phyloP scores from a whole-genome alignment of 1,140 invertebrate genomes.

The Sesamia nonagrioides region DNA sequence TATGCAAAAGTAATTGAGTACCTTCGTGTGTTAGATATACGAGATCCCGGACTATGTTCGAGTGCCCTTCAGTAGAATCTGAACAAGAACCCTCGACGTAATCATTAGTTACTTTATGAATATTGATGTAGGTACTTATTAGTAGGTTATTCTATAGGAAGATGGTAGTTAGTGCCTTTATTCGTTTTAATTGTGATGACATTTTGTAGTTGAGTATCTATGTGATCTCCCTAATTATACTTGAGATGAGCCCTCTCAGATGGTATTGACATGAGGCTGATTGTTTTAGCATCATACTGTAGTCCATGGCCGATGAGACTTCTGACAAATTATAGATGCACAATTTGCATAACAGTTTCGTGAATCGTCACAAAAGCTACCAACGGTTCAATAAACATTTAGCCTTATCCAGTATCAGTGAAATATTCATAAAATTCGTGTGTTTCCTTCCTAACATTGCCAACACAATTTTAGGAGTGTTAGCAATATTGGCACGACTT shows the following conservation, averaged over 20 bases:
- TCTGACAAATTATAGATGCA: neutral
- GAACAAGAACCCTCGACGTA: conserved; percentile 23
- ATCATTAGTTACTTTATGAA: conserved; percentile 32
- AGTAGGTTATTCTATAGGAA: neutral
- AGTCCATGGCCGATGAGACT: neutral
- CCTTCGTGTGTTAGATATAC: conserved; percentile 16
- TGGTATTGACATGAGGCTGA: neutral
- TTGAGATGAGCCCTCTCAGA: neutral
- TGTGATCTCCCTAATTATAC: neutral
- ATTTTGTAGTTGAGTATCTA: conserved; percentile 8
- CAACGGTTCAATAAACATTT: neutral
- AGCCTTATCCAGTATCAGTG: neutral
- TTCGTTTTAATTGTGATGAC: conserved; percentile 15
- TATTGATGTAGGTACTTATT: conserved; percentile 7
- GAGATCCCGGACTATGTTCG: conserved; percentile 23
- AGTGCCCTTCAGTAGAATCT: conserved; percentile 4
- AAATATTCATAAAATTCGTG: neutral
- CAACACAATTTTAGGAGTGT: too few species aligned
- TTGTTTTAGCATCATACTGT: neutral
- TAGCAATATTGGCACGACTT: conserved; percentile 25
- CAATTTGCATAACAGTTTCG: conserved; percentile 1
- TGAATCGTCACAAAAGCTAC: neutral
- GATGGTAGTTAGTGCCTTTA: neutral
- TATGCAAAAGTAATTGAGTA: conserved; percentile 31
- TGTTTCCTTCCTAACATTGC: neutral